A percentile compares a stretch with the other conserved stretches of the same genome.
Conservation (phyloP, 2,797 vertebrate species). For the Myoxocephalus aenaeus region DNA sequence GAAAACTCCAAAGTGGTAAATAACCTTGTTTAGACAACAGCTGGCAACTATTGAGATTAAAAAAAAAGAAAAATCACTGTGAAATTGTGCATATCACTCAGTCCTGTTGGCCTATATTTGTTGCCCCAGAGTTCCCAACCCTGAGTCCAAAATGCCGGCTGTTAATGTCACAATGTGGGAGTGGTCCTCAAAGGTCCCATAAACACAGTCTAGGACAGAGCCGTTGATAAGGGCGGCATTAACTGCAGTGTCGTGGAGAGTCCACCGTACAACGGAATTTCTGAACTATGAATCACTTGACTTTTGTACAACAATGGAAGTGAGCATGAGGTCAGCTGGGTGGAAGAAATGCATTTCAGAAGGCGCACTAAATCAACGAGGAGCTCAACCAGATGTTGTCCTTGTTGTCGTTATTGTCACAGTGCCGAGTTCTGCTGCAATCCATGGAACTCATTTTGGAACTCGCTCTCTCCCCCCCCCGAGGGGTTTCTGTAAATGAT, state of each 20-base stretch:
- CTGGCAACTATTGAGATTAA: neutral
- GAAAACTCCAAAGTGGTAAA: neutral
- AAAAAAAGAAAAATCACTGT: neutral
- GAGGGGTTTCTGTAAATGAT: no score
- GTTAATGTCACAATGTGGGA: neutral
- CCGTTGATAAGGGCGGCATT: neutral
- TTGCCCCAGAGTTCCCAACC: neutral
- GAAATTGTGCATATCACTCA: neutral
- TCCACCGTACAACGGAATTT: neutral
- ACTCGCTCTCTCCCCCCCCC: no score
- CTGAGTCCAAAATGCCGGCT: neutral
- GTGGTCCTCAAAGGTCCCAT: neutral
- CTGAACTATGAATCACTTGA: neutral
- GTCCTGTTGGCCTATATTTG: neutral
- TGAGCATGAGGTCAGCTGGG: neutral
- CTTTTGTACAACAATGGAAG: neutral
- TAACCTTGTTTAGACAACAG: neutral
- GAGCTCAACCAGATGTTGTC: neutral
- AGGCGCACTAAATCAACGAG: neutral
- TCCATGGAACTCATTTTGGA: fast-evolving
- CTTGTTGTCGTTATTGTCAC: neutral
- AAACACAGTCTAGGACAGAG: neutral
- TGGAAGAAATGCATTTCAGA: neutral
- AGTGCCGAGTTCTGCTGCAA: neutral
- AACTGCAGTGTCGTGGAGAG: no score